Base-by-base conservation (phyloP, 1,140 invertebrate species). In the Acromyrmex echinatior region DNA sequence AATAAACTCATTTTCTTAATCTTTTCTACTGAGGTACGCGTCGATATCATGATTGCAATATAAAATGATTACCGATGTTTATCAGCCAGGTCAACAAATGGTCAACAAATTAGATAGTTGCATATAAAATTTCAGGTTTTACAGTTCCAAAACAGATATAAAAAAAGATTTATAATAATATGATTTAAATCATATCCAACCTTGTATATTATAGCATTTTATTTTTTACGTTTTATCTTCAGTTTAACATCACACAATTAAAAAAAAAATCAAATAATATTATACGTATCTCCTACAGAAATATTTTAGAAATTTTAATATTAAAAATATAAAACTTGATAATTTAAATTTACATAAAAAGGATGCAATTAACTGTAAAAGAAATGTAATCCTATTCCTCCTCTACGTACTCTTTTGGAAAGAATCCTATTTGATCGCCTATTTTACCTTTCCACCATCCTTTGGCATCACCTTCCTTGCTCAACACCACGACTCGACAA, bases 371-470 rank as follows among this genome's bases (percentile, higher is more conserved):
- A 21, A 2, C 25, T 73, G 16, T 73, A 53, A 51, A 73, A 73
- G n/a, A 73, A 73, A 28, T 9, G 12, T 39, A 76, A 3, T 18
- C 58, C 81, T 93, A 95, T 87, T 95, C 93, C 78, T 95, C 96
- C 88, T 96, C 95, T 3, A 97, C 96, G 89, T 97, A 97, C 65
- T 96, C 96, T 91, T 97, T 97, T 31, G 97, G 97, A 86, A 97
- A 97, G 88, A 97, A 97, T 18, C 97, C 97, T 90, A 97, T 94
- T 93, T 96, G 92, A 90, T 97, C 96, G 65, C 96, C 96, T 68
- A 97, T 96, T 92, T 97, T 96, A 51, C 97, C 97, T 89, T 98
- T 98, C 97, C 97, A 98, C 97, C 97, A 98, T 77, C 97, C 97
- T 92, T 97, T 97, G 89, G 97, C 96, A 92, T 97, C 97, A 25